phyloP scores from a whole-genome alignment of 2,888 invertebrate species.

The Scaptomyza caliginosa region DNA sequence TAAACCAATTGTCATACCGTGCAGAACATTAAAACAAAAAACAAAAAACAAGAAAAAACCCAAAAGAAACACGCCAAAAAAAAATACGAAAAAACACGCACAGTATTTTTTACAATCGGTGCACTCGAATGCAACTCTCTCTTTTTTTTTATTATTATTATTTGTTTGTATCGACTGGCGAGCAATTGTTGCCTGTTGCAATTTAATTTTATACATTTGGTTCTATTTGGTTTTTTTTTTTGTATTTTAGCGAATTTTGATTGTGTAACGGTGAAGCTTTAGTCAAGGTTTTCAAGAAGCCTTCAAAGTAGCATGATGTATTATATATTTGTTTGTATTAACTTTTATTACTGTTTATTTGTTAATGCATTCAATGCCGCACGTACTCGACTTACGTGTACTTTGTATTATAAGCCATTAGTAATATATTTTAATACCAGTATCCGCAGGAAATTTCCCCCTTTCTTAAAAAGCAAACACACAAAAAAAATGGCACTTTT shows the following conservation, averaged over 20 bases:
- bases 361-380: constrained; percentile 26
- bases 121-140: constrained; percentile 58
- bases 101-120: constrained; percentile 15
- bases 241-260: constrained; percentile 8
- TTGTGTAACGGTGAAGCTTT: constrained; percentile 38
- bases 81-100: not conserved
- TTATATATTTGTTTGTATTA: not conserved
- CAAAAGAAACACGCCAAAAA: not conserved
- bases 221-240: not conserved
- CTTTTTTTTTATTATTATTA: too few relatives aligned
- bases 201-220: constrained; percentile 17
- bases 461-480: not conserved
- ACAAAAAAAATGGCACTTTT: too few relatives aligned
- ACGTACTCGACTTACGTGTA: too few relatives aligned
- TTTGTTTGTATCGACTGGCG: constrained; percentile 6
- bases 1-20: constrained; percentile 37
- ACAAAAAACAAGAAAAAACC: not conserved
- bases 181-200: constrained; percentile 44
- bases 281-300: constrained; percentile 59
- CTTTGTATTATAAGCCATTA: too few relatives aligned
- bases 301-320: constrained; percentile 51
- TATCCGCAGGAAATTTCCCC: not conserved
- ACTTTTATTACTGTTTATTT: constrained; percentile 1
- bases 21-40: constrained; percentile 41
- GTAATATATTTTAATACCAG: not conserved